Evolutionary conservation across 2,888 invertebrate species (phyloP).

Genomic region (Pomacea canaliculata): DNA sequence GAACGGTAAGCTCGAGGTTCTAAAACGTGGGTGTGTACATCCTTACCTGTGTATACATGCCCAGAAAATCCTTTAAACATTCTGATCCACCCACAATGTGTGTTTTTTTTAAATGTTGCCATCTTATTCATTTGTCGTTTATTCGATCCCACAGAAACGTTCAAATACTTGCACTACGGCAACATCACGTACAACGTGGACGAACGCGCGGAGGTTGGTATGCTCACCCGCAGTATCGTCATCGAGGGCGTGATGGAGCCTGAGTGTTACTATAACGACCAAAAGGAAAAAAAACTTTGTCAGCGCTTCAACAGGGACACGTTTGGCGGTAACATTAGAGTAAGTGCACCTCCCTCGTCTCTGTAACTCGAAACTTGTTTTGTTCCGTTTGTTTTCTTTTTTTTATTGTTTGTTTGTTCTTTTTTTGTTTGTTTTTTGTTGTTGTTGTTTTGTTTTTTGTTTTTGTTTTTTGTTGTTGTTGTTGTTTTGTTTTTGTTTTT

Average conservation of each 20-base stretch:
- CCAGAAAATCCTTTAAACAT: too few species aligned
- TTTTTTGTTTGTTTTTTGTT: too few species aligned
- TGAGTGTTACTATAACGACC: constrained; percentile 32
- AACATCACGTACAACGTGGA: constrained; percentile 32
- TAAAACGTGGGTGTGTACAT: too few species aligned
- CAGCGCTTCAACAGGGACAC: constrained; percentile 23
- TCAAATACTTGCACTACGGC: constrained; percentile 29
- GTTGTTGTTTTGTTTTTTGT: too few species aligned
- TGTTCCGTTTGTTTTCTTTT: too few species aligned
- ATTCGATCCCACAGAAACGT: constrained; percentile 13
- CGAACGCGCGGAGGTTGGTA: constrained; percentile 40
- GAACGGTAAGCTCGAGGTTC: constrained; percentile 32
- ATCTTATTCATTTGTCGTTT: not conserved
- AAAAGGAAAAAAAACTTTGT: constrained; percentile 22
- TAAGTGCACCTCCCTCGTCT: not conserved
- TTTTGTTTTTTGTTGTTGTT: too few species aligned
- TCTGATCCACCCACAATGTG: too few species aligned
- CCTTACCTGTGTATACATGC: too few species aligned
- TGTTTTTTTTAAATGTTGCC: too few species aligned
- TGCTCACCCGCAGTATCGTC: constrained; percentile 39
- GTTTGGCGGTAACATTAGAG: constrained; percentile 31
- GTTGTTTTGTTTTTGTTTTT: too few species aligned
- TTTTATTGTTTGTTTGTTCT: too few species aligned
- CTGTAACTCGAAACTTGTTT: too few species aligned
- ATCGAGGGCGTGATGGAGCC: constrained; percentile 40